A percentile compares a stretch with the other conserved stretches of the same genome.
These are phyloP conservation scores for Spodoptera littoralis DNA, from an alignment of 2,888 invertebrate species.

Conservation along the genomic window DNA sequence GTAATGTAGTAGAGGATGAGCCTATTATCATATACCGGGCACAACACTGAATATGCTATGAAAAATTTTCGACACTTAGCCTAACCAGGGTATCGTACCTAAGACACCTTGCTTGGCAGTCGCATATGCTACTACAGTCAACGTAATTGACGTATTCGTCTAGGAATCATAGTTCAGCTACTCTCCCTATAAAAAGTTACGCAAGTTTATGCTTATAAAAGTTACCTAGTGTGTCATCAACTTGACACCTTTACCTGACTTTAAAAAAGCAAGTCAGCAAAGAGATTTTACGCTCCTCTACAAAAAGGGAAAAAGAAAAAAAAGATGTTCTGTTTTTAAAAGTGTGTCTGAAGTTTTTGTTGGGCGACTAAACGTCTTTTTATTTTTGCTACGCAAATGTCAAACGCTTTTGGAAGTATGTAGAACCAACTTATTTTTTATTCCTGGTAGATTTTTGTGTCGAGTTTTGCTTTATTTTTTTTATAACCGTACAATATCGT, in stretches of 20 bases:
- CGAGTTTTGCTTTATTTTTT: background rate
- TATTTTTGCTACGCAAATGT: conserved; percentile 10
- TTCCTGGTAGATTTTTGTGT: background rate
- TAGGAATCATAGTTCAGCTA: conserved; percentile 3
- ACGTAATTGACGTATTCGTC: no score
- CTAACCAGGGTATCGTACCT: no score
- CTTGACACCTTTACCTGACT: conserved; percentile 49
- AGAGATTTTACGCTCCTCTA: conserved; percentile 11
- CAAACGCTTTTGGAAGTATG: background rate
- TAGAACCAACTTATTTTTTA: no score
- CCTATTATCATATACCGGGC: no score
- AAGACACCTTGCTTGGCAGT: no score
- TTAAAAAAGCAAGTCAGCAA: conserved; percentile 37
- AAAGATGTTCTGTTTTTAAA: conserved; percentile 22
- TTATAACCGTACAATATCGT: no score
- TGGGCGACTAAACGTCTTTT: conserved; percentile 19
- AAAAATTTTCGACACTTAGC: no score
- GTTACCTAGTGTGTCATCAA: conserved; percentile 30
- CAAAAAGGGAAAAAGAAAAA: conserved; percentile 12
- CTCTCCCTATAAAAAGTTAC: conserved; percentile 11
- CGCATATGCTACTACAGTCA: no score
- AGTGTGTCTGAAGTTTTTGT: conserved; percentile 8
- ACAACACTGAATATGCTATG: no score
- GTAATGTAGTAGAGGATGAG: no score
- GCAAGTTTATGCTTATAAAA: conserved; percentile 33